Base-by-base conservation (phyloP, 2,888 invertebrate species). In the Blastobasis lacticolella region DNA sequence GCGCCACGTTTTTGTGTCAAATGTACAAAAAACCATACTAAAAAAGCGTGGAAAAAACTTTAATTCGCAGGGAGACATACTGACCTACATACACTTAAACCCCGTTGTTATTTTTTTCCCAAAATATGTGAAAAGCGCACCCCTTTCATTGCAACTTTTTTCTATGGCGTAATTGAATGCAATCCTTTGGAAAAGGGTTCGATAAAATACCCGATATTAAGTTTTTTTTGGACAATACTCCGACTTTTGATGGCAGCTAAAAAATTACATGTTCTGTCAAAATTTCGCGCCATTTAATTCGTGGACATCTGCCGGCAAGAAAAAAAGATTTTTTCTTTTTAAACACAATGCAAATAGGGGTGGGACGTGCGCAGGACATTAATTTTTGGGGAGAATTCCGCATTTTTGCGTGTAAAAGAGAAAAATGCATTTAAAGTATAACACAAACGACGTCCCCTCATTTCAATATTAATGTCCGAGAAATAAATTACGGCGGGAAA, bases 111-210 rank as follows among this genome's bases (percentile, higher is more conserved):
- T 75, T 78, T 80, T 78, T 75, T 80, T 78, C 75, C 76, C 78
- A 77, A 75, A 64, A 82, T 81, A 78, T 74, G 65, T 69, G 77
- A 73, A 77, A 84, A 85, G 82, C 73, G 57, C 61, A 78, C 78
- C 84, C 83, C 65, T 48, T 78, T 81, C 77, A 76, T 77, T 73
- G 67, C 63, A 58, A 63, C 60, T 75, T 81, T 80, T 81, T 75
- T 69, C 54, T 53, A 60, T 62, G 66, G 66, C 64, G 67, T 83
- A 86, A 87, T 86, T 78, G 84, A 82, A 88, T 85, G 78, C 80
- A 88, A 85, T 87, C 87, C 87, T 81, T 85, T 82, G 82, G 84
- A 85, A 86, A 85, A 84, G 85, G 88, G 87, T 85, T 85, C 77
- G 64, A 75, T 79, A 83, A 81, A 81, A 71, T 74, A 76, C 73